Base-by-base conservation (phyloP, 2,888 invertebrate genomes). In the Drosophila peninsularis region DNA sequence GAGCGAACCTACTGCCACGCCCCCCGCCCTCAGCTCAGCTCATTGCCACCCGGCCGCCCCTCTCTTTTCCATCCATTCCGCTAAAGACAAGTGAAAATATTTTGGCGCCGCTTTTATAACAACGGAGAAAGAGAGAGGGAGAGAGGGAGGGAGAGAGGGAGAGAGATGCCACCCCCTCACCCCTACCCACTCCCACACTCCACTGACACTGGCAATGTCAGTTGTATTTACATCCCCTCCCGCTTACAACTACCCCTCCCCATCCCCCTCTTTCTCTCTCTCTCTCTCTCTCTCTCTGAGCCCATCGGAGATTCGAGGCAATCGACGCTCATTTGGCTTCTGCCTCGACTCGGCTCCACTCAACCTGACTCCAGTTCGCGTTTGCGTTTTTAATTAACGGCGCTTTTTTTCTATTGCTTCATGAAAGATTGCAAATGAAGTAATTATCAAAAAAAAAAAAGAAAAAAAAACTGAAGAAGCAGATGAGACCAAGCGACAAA, bases 351-450 rank as follows among this genome's bases (percentile, higher is more conserved):
- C 39, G 24, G 7, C 3, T 24, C 24, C 3, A 24, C 14, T 60
- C 27, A 13, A 44, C 21, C 14, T 14, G 45, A 17, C 3, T 30
- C 41, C 34, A 14, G 32, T 21, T 52, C 63, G 81, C 81, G 72
- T 71, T 88, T 89, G 88, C 88, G 82, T 79, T 88, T 89, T 89
- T 88, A 84, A 84, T 84, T 84, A 89, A 88, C 90, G 86, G 64
- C 49, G 73, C 61, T 70, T 79, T 82, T 81, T 66, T 75, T 85
- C 88, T 85, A 88, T 84, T 84, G 90, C 90, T 67, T 70, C 86
- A 88, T 70, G 64, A 82, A 78, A 88, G 82, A 85, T 84, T 89
- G 88, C 83, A 89, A 83, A 84, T 84, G 76, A 82, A 84, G 83
- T 84, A 84, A 84, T 88, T 84, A 84, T 79, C 63, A 71, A 78